These are phyloP conservation scores for Scopus umbretta DNA, from an alignment of 2,113 vertebrate species.

Conservation along the genomic window DNA sequence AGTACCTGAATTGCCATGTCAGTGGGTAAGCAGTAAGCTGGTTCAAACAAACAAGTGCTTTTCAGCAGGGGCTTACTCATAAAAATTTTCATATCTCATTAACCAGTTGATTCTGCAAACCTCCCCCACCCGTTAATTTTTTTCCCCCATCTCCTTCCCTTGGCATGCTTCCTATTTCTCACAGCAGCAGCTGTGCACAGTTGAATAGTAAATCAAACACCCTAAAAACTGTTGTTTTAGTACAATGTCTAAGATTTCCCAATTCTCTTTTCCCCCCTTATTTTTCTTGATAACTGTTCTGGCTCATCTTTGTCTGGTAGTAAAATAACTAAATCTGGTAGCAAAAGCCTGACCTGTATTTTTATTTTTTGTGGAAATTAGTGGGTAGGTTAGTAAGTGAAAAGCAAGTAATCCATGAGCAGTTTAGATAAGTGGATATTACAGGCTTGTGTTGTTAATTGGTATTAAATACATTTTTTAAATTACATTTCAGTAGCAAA, in stretches of 20 bases:
- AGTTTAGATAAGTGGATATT: conserved; percentile 62
- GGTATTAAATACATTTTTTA: conserved; percentile 50
- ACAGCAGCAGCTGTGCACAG: conserved; percentile 76
- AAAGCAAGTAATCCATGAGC: conserved; percentile 44
- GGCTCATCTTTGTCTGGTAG: conserved; percentile 45
- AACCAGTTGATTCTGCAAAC: conserved; percentile 67
- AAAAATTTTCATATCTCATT: conserved; percentile 54
- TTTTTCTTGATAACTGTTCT: conserved; percentile 64
- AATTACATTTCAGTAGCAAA: conserved; percentile 49
- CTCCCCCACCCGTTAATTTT: conserved; percentile 31
- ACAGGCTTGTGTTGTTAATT: conserved; percentile 27
- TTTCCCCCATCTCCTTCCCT: conserved; percentile 61
- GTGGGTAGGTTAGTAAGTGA: conserved; percentile 35
- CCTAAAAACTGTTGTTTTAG: conserved; percentile 83
- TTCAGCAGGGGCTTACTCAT: conserved; percentile 42
- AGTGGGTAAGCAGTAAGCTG: background rate
- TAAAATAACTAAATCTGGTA: conserved; percentile 66
- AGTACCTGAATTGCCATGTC: background rate
- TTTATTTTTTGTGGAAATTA: conserved; percentile 29
- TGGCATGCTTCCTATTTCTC: conserved; percentile 77
- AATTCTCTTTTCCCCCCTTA: conserved; percentile 61
- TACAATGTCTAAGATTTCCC: conserved; percentile 82
- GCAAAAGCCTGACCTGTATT: conserved; percentile 30
- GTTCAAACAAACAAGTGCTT: conserved; percentile 26
- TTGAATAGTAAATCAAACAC: conserved; percentile 86